Percentiles rank a stretch among this genome's conserved stretches.
Evolutionary conservation across 2,797 vertebrate genomes (phyloP).

Genomic region (Mico argentatus): DNA sequence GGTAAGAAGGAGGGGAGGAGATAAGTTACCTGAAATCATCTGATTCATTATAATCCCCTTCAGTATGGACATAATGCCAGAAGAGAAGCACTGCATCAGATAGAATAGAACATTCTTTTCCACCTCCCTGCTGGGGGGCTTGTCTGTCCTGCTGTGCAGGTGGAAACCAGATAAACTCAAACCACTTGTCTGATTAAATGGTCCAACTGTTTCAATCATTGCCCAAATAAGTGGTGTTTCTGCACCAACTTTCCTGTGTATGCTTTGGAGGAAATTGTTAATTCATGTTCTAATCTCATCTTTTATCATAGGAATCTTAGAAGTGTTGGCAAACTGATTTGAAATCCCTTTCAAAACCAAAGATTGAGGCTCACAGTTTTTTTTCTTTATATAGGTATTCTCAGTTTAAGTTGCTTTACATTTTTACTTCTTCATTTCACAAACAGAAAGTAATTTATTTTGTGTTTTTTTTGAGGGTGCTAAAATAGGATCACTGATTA

Average conservation of each 20-base stretch:
- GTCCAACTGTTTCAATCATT: neutral
- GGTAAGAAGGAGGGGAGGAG: neutral
- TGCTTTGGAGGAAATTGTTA: neutral
- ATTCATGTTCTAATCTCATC: neutral
- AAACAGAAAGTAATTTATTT: constrained; percentile 15
- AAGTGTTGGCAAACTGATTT: constrained; percentile 16
- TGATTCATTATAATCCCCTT: constrained; percentile 18
- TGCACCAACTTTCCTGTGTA: neutral
- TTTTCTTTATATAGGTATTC: neutral
- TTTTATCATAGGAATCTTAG: neutral
- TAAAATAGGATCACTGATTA: neutral
- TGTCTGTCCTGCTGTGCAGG: neutral
- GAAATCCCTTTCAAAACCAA: constrained; percentile 6
- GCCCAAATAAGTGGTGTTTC: neutral
- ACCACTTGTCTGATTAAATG: constrained; percentile 8
- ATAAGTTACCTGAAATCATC: constrained; percentile 19
- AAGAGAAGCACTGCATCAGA: neutral
- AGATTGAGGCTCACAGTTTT: neutral
- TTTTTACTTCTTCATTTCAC: constrained; percentile 37
- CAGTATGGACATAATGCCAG: neutral
- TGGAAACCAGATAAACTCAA: constrained; percentile 28
- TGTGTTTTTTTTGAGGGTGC: neutral
- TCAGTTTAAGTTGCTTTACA: neutral
- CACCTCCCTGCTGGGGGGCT: neutral
- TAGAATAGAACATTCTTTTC: neutral